These are phyloP conservation scores for Dolichotis patagonum DNA, from an alignment of 2,113 vertebrate species.

Conservation along the genomic window DNA sequence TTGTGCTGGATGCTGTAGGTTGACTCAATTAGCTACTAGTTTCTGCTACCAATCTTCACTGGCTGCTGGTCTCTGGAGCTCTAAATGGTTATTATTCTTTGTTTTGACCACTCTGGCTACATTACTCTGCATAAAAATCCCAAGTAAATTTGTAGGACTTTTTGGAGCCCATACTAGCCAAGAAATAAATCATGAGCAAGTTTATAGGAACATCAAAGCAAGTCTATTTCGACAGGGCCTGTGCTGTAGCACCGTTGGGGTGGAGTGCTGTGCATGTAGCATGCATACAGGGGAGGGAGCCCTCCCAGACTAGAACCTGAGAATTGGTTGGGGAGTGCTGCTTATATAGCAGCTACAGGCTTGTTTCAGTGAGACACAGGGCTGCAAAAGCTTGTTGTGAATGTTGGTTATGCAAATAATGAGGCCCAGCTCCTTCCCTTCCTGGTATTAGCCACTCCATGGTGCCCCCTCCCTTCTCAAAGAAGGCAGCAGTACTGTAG, in stretches of 20 bases:
- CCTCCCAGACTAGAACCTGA: neutral
- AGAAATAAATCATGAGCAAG: neutral
- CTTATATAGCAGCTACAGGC: neutral
- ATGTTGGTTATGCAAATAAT: neutral
- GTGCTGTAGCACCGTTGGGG: neutral
- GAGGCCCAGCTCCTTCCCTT: neutral
- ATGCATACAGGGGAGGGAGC: neutral
- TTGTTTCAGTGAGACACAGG: neutral
- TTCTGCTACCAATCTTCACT: neutral
- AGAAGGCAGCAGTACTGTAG: neutral
- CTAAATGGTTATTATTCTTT: neutral
- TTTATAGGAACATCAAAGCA: neutral
- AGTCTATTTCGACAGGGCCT: neutral
- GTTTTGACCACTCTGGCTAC: neutral
- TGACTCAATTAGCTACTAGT: neutral
- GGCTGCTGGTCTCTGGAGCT: neutral
- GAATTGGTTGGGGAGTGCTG: neutral
- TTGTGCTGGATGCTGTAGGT: neutral
- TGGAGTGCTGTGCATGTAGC: neutral
- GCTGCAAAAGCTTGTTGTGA: neutral
- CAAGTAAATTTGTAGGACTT: neutral
- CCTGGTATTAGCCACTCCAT: neutral
- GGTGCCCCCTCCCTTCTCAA: neutral
- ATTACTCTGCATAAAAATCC: neutral
- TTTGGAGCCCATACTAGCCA: neutral